Evolutionary conservation across 1,140 invertebrate species (phyloP), one percentile per base, ranked within the genome.

Genomic region (Neodiprion fabricii): DNA sequence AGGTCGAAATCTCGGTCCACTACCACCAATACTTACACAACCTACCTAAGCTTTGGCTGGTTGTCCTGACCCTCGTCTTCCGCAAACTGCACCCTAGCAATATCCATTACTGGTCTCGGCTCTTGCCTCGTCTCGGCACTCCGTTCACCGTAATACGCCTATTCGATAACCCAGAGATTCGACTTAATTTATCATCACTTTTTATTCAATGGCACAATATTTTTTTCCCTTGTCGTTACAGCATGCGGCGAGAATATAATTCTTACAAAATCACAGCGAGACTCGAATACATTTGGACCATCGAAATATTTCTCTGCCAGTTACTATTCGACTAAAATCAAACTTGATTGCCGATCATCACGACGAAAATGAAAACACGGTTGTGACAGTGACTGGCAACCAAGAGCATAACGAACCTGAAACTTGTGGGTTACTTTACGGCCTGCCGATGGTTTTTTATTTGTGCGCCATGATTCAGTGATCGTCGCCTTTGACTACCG

Each of bases 51-150:
- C 53, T 17, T 11, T 12, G n/a, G 28, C 28, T 40, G 53, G 53
- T 9, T 61, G n/a, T 61, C 53, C 53, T 61, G 53, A 61, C 53
- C 53, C 53, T 61, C 53, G 53, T 61, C 53, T 61, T 61, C 28
- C 53, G 53, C 53, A 61, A 61, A 61, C 53, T 61, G 53, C 53
- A 17, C 53, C 53, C 53, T 61, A 61, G n/a, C 53, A 61, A 61
- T 61, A 61, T 61, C 53, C 53, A 61, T 61, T 61, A 61, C 53
- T 61, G 53, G 53, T 61, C 53, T 40, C 28, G 5, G 28, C 28
- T 40, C 28, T 40, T 40, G 28, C 28, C 28, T 40, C 28, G 28
- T 40, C 28, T 61, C 53, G 53, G 53, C 11, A 12, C 53, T 12
- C 53, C 11, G 53, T 12, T 5, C 53, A 14, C 53, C 53, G 11